Evolutionary conservation across 2,797 vertebrate genomes (phyloP).

Genomic region (Vireo griseus): DNA sequence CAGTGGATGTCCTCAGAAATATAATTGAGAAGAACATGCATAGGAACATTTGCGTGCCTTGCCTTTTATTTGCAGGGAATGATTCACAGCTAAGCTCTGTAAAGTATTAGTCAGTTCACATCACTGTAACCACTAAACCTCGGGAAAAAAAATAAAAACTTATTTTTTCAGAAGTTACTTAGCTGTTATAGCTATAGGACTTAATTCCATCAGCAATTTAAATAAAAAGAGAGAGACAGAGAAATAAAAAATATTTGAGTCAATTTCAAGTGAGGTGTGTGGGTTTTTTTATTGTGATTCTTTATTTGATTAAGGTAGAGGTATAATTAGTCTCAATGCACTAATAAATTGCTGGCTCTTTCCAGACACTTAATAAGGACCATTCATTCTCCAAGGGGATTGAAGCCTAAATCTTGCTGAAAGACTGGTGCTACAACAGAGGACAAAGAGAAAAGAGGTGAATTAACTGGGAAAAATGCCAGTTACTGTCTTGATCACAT

Average conservation of each 20-base stretch:
- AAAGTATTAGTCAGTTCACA: conserved; percentile 19
- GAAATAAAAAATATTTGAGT: not conserved
- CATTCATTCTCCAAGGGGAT: conserved; percentile 14
- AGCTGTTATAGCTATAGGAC: not conserved
- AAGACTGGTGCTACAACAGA: conserved; percentile 40
- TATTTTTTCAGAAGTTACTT: not conserved
- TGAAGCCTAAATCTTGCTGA: conserved; percentile 41
- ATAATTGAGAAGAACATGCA: not conserved
- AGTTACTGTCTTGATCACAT: conserved; percentile 63
- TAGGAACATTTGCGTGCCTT: not conserved
- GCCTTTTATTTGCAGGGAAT: conserved; percentile 8
- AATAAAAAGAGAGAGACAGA: not conserved
- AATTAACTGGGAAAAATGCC: conserved; percentile 68
- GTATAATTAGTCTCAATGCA: conserved; percentile 17
- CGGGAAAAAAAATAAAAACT: not conserved
- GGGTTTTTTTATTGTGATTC: not conserved
- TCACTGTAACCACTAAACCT: not conserved
- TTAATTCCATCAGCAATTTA: not conserved
- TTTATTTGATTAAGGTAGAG: conserved; percentile 21
- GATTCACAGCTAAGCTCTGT: not conserved
- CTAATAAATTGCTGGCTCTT: conserved; percentile 3
- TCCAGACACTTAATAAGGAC: conserved; percentile 23
- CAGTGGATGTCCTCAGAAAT: not conserved
- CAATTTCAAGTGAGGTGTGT: not conserved
- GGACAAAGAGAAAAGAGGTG: conserved; percentile 59